These are phyloP conservation scores for Drosophila bifasciata DNA, from an alignment of 1,140 invertebrate genomes.

Conservation along the genomic window DNA sequence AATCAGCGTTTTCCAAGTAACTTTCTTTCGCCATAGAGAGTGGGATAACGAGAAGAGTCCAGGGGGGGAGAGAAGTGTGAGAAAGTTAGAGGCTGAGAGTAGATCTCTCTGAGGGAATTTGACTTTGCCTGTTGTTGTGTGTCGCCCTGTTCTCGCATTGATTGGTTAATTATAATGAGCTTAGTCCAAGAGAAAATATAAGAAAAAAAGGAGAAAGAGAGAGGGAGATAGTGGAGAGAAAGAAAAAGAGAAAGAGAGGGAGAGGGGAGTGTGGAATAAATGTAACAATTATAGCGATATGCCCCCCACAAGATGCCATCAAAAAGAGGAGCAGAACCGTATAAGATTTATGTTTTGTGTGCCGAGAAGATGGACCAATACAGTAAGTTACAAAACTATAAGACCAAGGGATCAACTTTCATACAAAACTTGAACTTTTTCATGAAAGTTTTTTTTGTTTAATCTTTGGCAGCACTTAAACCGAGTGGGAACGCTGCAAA, in stretches of 20 bases:
- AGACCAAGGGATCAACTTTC: too few relatives aligned
- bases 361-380: too few relatives aligned
- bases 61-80: too few relatives aligned
- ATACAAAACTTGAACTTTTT: too few relatives aligned
- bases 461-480: too few relatives aligned
- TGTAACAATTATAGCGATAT: slow-evolving; percentile 19
- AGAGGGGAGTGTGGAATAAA: slow-evolving; percentile 3
- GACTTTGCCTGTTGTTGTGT: slow-evolving; percentile 37
- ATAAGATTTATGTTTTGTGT: too few relatives aligned
- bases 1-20: slow-evolving; percentile 75
- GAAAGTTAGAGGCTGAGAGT: neutral
- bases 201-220: neutral
- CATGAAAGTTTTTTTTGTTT: too few relatives aligned
- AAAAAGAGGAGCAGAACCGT: too few relatives aligned
- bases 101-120: slow-evolving; percentile 22
- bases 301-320: too few relatives aligned
- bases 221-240: neutral
- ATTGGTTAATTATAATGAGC: slow-evolving; percentile 80
- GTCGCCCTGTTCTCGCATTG: slow-evolving; percentile 49
- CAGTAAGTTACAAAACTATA: too few relatives aligned
- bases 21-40: slow-evolving; percentile 53
- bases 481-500: too few relatives aligned
- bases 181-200: slow-evolving; percentile 49
- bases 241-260: neutral
- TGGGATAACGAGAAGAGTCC: neutral